Evolutionary conservation across 2,113 vertebrate species (phyloP).

Genomic region (Psittacula cyanocephala): DNA sequence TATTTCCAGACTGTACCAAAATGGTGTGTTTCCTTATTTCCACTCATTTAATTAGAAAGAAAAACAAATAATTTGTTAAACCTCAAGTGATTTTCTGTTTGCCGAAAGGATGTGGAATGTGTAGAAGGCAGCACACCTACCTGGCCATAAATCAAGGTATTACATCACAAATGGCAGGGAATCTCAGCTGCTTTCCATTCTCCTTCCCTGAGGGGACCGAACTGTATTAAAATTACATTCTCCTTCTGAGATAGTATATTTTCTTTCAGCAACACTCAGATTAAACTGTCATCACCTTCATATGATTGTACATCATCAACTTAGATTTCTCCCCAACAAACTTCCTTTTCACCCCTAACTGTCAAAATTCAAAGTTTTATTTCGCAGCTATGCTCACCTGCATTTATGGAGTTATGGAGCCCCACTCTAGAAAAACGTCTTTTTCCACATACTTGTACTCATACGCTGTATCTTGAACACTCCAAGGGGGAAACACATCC

Average conservation of each 20-base stretch:
- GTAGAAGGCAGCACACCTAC: background rate
- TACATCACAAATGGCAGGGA: background rate
- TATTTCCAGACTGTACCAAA: background rate
- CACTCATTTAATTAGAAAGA: slow-evolving; percentile 45
- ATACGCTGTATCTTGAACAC: background rate
- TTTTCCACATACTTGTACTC: background rate
- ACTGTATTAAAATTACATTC: background rate
- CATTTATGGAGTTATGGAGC: background rate
- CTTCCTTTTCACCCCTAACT: background rate
- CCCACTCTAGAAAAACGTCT: background rate
- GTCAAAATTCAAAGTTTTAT: background rate
- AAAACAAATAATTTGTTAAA: background rate
- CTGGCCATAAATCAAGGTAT: background rate
- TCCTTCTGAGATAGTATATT: background rate
- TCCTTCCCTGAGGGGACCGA: background rate
- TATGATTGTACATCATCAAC: accelerated
- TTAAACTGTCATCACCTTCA: background rate
- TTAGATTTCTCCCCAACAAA: background rate
- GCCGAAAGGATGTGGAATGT: background rate
- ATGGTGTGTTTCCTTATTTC: background rate
- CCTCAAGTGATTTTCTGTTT: background rate
- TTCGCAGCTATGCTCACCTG: background rate
- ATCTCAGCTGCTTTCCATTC: background rate
- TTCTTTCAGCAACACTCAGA: background rate
- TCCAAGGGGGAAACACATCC: background rate